Evolutionary conservation across 2,797 vertebrate genomes (phyloP).

Genomic region (Enteromius paludinosus): DNA sequence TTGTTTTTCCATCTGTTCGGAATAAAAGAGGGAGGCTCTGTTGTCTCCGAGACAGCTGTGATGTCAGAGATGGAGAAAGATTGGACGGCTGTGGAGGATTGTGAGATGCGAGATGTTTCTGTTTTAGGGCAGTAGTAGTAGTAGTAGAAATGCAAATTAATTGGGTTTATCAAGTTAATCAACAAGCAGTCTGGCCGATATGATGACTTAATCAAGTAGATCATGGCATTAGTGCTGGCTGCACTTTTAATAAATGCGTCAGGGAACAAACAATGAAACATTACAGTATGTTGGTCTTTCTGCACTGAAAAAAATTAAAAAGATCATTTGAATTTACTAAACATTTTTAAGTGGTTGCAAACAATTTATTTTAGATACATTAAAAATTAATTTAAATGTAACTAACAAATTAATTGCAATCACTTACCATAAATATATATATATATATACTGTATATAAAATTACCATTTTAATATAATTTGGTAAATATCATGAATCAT

Average conservation of each 20-base stretch:
- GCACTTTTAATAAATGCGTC: background rate
- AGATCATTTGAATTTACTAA: background rate
- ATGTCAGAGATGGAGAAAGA: slow-evolving; percentile 36
- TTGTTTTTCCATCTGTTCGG: slow-evolving; percentile 46
- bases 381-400: too few species aligned
- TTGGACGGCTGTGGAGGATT: background rate
- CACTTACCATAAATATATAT: too few species aligned
- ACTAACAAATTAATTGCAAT: too few species aligned
- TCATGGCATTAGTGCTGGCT: background rate
- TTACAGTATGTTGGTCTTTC: background rate
- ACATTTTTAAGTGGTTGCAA: background rate
- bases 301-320: background rate
- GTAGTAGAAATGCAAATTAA: background rate
- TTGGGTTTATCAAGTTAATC: slow-evolving; percentile 1
- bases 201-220: background rate
- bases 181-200: slow-evolving; percentile 2
- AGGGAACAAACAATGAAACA: background rate
- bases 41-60: slow-evolving; percentile 45
- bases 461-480: too few species aligned
- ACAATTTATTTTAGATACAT: background rate
- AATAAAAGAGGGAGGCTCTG: slow-evolving; percentile 47
- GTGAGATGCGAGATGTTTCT: slow-evolving; percentile 22
- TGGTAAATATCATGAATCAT: too few species aligned
- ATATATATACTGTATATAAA: too few species aligned
- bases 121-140: background rate